Conservation (phyloP, 2,888 invertebrate genomes). For the Scaptomyza cyrtandrae region DNA sequence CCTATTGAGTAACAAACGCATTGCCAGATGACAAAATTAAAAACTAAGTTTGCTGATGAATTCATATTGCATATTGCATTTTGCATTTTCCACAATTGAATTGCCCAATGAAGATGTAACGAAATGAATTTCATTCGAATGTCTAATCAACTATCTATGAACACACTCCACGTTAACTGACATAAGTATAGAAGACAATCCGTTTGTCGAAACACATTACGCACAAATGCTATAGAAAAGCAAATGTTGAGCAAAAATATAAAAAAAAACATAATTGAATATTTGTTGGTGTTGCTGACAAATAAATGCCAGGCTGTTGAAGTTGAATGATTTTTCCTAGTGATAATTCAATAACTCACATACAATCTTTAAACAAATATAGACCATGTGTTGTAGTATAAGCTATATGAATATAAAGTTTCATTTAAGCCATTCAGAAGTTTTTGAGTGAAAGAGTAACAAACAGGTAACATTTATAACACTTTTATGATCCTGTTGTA, state of each 20-base stretch:
- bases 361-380: too few relatives aligned
- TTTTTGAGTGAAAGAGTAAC: too few relatives aligned
- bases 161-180: neutral
- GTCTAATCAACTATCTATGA: slow-evolving; percentile 12
- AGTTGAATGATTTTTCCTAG: too few relatives aligned
- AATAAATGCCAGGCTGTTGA: neutral
- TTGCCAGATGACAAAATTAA: neutral
- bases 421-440: too few relatives aligned
- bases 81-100: neutral
- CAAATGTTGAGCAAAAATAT: too few relatives aligned
- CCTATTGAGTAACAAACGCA: neutral
- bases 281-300: neutral
- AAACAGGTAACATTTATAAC: too few relatives aligned
- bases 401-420: too few relatives aligned
- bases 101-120: neutral
- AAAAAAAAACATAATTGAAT: neutral
- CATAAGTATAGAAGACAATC: slow-evolving; percentile 3
- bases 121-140: slow-evolving; percentile 3
- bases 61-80: neutral
- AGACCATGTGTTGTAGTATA: too few relatives aligned
- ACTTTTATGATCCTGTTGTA: too few relatives aligned
- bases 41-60: neutral
- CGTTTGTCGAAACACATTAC: neutral
- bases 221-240: neutral
- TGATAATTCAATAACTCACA: too few relatives aligned